A percentile compares a stretch with the other conserved stretches of the same genome.
phyloP scores from a whole-genome alignment of 1,140 invertebrate genomes.

The Monochamus saltuarius region DNA sequence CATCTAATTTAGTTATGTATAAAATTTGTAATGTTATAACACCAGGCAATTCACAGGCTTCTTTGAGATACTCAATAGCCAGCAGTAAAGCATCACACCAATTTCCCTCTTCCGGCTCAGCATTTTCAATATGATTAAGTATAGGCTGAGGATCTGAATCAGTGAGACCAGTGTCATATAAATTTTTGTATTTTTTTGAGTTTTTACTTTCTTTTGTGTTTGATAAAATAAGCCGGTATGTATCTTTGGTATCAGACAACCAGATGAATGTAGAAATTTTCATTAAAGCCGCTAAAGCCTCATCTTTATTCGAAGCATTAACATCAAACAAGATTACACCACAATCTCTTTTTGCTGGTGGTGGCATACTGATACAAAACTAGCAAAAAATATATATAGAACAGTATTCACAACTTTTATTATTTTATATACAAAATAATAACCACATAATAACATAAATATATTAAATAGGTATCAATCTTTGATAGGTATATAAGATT shows the following conservation, averaged over 20 bases:
- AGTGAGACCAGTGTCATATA: conserved; percentile 6
- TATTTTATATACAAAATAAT: too few species aligned
- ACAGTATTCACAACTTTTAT: too few species aligned
- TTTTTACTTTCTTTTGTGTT: conserved; percentile 25
- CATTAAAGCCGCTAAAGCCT: conserved; percentile 12
- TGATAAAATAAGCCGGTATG: conserved; percentile 27
- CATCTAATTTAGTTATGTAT: conserved; percentile 24
- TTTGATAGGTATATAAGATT: too few species aligned
- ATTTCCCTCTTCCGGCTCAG: conserved; percentile 15
- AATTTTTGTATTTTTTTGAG: conserved; percentile 14
- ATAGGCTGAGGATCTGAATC: conserved; percentile 16
- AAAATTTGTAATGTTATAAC: conserved; percentile 28
- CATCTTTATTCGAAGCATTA: background rate
- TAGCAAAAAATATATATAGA: too few species aligned
- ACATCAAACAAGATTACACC: conserved; percentile 32
- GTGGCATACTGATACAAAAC: conserved; percentile 33
- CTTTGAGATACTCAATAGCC: conserved; percentile 21
- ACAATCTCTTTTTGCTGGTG: conserved; percentile 25
- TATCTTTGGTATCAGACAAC: conserved; percentile 27
- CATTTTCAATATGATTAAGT: conserved; percentile 14
- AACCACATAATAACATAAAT: too few species aligned
- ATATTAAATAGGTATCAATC: too few species aligned
- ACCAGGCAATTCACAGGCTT: conserved; percentile 20
- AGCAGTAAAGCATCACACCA: conserved; percentile 28
- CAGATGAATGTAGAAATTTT: conserved; percentile 20